Conservation (phyloP, 2,113 vertebrate species). For the Python bivittatus region DNA sequence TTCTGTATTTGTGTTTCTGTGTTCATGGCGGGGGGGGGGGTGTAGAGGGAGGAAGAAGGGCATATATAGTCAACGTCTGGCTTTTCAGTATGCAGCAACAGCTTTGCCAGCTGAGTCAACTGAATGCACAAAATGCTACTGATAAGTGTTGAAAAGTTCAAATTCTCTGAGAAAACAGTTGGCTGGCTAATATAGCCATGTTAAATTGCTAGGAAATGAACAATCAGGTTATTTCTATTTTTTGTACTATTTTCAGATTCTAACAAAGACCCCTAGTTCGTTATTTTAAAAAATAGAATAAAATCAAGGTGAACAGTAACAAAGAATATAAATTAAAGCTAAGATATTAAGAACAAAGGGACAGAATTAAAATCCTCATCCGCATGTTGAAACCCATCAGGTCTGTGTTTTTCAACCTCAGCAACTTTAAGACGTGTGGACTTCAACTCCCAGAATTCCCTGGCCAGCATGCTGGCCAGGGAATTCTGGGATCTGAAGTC, state of each 20-base stretch:
- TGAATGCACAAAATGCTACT: slow-evolving; percentile 41
- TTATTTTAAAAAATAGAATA: background rate
- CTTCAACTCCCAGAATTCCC: no score
- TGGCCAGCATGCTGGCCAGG: no score
- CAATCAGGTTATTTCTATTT: no score
- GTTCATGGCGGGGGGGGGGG: no score
- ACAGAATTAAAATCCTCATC: background rate
- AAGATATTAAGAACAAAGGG: background rate
- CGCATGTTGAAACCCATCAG: background rate
- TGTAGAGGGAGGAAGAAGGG: no score
- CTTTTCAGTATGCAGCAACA: background rate
- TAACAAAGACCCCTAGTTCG: no score
- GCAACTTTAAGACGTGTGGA: no score
- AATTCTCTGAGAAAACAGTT: slow-evolving; percentile 29
- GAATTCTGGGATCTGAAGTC: no score
- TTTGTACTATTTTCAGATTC: no score
- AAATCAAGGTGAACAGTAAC: background rate
- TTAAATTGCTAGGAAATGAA: slow-evolving; percentile 10
- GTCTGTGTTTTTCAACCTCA: no score
- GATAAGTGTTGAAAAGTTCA: slow-evolving; percentile 51
- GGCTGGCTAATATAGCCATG: slow-evolving; percentile 40
- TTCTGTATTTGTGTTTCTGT: background rate
- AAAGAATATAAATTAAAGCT: background rate
- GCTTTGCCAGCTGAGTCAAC: background rate
- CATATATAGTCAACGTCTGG: background rate